Conservation (phyloP, 2,888 invertebrate genomes). For the Conomelus anceps region DNA sequence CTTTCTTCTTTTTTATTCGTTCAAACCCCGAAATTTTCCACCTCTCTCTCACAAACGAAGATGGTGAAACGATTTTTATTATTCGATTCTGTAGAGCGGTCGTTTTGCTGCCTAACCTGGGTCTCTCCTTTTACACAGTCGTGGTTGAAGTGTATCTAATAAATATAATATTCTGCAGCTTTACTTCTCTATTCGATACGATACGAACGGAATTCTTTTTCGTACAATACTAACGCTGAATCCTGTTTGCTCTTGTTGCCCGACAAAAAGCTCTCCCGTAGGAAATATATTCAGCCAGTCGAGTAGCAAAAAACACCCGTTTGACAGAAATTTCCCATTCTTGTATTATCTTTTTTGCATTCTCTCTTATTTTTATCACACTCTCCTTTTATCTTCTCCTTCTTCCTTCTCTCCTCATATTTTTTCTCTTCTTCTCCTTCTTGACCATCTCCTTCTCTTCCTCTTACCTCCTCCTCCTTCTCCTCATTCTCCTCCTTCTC, state of each 20-base stretch:
- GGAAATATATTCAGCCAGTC: neutral
- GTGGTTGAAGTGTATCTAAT: neutral
- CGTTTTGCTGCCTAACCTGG: too few species aligned
- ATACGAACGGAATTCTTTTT: neutral
- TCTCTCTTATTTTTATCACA: neutral
- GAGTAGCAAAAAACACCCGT: neutral
- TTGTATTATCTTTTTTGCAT: neutral
- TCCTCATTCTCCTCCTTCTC: neutral
- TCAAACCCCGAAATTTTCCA: too few species aligned
- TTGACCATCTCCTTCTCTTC: too few species aligned
- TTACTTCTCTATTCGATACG: too few species aligned
- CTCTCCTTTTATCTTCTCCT: neutral
- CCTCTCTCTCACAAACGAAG: neutral
- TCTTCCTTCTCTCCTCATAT: neutral
- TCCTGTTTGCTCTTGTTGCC: neutral
- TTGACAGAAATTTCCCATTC: neutral
- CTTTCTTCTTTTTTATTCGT: too few species aligned
- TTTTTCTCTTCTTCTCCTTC: neutral
- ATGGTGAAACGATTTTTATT: neutral
- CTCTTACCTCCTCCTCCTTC: too few species aligned
- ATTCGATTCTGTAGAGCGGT: neutral
- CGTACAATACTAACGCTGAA: neutral
- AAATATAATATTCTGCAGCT: neutral
- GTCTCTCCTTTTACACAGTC: neutral
- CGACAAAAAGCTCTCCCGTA: neutral